A percentile compares a stretch with the other conserved stretches of the same genome.
Evolutionary conservation across 2,113 vertebrate genomes (phyloP).

Genomic region (Salminus brasiliensis): DNA sequence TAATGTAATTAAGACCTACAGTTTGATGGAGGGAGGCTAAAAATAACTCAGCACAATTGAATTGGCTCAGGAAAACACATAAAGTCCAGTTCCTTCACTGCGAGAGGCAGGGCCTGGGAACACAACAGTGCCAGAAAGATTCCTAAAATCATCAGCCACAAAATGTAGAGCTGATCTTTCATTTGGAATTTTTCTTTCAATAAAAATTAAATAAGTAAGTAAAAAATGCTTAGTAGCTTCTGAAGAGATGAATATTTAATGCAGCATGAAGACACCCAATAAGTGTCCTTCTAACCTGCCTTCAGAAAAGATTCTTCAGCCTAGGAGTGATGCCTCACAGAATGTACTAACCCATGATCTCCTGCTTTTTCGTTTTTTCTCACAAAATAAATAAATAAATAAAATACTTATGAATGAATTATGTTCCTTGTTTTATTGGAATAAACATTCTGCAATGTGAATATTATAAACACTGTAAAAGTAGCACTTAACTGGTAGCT

Average conservation of each 20-base stretch:
- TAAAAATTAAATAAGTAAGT: no score
- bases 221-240: constrained; percentile 6
- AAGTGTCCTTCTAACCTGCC: background rate
- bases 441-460: no score
- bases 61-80: constrained; percentile 36
- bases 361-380: background rate
- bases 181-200: background rate
- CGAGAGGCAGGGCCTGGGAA: constrained; percentile 6
- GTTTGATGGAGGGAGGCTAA: constrained; percentile 46
- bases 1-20: constrained; percentile 54
- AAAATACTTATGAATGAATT: no score
- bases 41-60: constrained; percentile 47
- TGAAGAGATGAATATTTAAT: constrained; percentile 30
- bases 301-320: background rate
- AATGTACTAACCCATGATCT: no score
- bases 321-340: background rate
- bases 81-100: constrained; percentile 6
- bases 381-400: background rate
- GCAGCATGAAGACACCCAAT: background rate
- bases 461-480: no score
- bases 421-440: no score
- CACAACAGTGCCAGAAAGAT: background rate
- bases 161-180: background rate
- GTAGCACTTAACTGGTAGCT: no score
- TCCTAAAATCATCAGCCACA: background rate